A percentile compares a stretch with the other conserved stretches of the same genome.
Conservation (phyloP, 2,888 invertebrate genomes). For the Drepanosiphum platanoidis region DNA sequence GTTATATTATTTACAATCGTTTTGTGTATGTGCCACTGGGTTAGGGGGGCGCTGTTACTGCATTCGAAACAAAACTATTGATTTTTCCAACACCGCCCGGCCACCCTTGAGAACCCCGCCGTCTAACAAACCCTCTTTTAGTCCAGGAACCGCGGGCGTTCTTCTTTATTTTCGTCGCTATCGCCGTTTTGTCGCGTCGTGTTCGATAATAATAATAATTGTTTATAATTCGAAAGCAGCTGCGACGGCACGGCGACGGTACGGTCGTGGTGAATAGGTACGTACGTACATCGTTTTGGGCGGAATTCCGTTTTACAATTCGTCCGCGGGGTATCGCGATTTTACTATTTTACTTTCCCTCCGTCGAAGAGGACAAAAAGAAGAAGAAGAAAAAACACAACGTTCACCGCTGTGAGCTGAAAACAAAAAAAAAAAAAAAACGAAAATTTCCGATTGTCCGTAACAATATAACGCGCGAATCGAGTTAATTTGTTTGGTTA, state of each 20-base stretch:
- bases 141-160: neutral
- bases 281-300: neutral
- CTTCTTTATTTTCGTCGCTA: conserved; percentile 28
- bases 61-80: conserved; percentile 60
- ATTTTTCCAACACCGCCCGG: conserved; percentile 54
- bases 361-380: neutral
- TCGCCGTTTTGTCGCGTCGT: conserved; percentile 12
- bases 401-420: neutral
- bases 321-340: neutral
- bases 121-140: conserved; percentile 40
- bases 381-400: neutral
- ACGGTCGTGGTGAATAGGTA: too few species aligned
- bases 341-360: conserved; percentile 1
- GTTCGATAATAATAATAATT: too few species aligned
- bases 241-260: too few species aligned
- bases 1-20: conserved; percentile 19
- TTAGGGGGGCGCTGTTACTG: conserved; percentile 59
- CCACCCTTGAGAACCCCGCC: conserved; percentile 50
- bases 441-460: neutral
- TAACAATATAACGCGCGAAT: neutral
- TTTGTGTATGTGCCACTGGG: conserved; percentile 51
- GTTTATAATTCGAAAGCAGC: conserved; percentile 9
- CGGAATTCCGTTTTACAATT: neutral
- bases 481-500: neutral
- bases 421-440: too few species aligned